phyloP scores from a whole-genome alignment of 2,113 vertebrate species.

The Nerophis ophidion region DNA sequence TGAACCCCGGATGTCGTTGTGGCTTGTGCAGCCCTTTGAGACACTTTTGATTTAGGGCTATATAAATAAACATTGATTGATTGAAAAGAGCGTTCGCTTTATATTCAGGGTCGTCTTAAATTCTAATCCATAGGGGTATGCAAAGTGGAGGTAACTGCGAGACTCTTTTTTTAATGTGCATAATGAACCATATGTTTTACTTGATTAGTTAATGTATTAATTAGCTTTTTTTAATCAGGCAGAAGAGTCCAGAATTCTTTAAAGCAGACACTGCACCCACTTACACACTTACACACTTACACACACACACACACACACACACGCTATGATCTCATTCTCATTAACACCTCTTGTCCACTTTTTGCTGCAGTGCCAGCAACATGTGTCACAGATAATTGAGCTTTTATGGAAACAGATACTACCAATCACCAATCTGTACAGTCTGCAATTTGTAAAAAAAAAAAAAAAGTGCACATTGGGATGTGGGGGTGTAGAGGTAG shows the following conservation, averaged over 20 bases:
- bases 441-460: conserved; percentile 39
- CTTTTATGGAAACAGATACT: conserved; percentile 26
- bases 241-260: not conserved
- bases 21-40: no score
- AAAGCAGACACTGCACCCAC: not conserved
- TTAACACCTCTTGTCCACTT: conserved; percentile 40
- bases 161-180: no score
- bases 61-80: no score
- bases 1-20: no score
- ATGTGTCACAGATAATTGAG: conserved; percentile 36
- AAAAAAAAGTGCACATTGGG: conserved; percentile 15
- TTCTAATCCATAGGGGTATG: no score
- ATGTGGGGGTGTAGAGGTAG: conserved; percentile 18
- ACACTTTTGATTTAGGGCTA: no score
- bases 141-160: no score
- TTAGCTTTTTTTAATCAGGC: no score
- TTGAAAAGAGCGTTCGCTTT: no score
- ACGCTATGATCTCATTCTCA: conserved; percentile 19
- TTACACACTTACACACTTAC: not conserved
- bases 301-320: not conserved
- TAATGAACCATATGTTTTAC: no score
- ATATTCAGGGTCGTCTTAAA: no score
- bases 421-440: conserved; percentile 38
- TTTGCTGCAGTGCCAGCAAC: conserved; percentile 49
- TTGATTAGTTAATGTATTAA: no score